Percentiles rank a stretch among this genome's conserved stretches.
phyloP scores from a whole-genome alignment of 2,797 vertebrate genomes.

The Neosilurus hyrtlii region DNA sequence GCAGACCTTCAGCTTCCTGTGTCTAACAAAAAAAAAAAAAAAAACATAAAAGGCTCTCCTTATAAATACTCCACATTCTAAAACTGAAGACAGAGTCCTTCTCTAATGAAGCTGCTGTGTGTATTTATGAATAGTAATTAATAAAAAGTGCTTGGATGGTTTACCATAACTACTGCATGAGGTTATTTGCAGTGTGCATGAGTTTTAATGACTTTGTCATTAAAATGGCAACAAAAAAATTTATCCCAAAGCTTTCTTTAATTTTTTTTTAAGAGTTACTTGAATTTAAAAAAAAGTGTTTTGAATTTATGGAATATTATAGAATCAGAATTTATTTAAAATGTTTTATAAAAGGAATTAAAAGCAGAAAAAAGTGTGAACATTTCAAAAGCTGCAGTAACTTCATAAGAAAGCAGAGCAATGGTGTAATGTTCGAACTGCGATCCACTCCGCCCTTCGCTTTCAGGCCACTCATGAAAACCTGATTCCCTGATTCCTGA shows the following conservation, averaged over 20 bases:
- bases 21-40: conserved; percentile 74
- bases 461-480: conserved; percentile 34
- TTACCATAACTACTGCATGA: conserved; percentile 99
- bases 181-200: conserved; percentile 98
- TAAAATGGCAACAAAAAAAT: conserved; percentile 72
- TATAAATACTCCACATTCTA: conserved; percentile 95
- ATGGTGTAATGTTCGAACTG: conserved; percentile 50
- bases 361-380: conserved; percentile 36
- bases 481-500: conserved; percentile 31
- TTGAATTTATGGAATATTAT: conserved; percentile 56
- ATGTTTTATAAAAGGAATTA: conserved; percentile 46
- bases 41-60: conserved; percentile 73
- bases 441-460: conserved; percentile 49
- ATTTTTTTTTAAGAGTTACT: conserved; percentile 65
- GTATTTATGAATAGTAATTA: conserved; percentile 99
- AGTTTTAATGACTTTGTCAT: conserved; percentile 91
- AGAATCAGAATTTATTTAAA: conserved; percentile 45
- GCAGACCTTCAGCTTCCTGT: conserved; percentile 86
- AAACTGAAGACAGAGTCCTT: conserved; percentile 84
- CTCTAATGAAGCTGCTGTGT: conserved; percentile 99
- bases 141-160: conserved; percentile 99
- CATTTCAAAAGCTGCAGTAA: conserved; percentile 62
- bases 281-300: conserved; percentile 57
- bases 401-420: conserved; percentile 61
- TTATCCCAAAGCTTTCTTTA: conserved; percentile 84